These are phyloP conservation scores for Parnassius orleans DNA, from an alignment of 2,888 invertebrate genomes.

Conservation along the genomic window DNA sequence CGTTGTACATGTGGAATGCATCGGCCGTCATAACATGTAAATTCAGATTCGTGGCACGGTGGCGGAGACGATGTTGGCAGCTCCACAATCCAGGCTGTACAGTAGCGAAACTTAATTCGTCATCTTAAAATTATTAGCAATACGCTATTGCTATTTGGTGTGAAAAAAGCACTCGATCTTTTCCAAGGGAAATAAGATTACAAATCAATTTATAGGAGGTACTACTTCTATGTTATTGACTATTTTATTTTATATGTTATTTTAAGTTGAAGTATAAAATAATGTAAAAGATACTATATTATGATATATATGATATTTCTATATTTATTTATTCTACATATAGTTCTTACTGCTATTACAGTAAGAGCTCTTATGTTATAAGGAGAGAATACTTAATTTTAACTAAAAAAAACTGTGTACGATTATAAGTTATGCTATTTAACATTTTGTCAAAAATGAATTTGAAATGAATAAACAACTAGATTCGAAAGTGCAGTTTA, in stretches of 20 bases:
- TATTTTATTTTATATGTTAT: too few relatives aligned
- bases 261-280: too few relatives aligned
- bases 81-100: conserved; percentile 64
- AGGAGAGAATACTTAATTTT: neutral
- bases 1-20: conserved; percentile 89
- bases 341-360: too few relatives aligned
- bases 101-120: conserved; percentile 40
- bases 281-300: too few relatives aligned
- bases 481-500: conserved; percentile 1
- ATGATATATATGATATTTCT: too few relatives aligned
- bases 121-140: neutral
- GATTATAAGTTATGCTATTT: neutral
- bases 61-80: conserved; percentile 58
- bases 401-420: neutral
- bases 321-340: too few relatives aligned
- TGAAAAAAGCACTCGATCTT: neutral
- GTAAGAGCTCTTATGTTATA: too few relatives aligned
- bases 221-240: too few relatives aligned
- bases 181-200: neutral
- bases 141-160: neutral
- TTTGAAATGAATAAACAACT: neutral
- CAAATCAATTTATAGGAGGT: too few relatives aligned
- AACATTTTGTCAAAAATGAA: neutral
- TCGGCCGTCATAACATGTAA: conserved; percentile 86
- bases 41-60: conserved; percentile 83